Base-by-base conservation (phyloP, 2,797 vertebrate genomes). In the Triplophysa yarkandensis region DNA sequence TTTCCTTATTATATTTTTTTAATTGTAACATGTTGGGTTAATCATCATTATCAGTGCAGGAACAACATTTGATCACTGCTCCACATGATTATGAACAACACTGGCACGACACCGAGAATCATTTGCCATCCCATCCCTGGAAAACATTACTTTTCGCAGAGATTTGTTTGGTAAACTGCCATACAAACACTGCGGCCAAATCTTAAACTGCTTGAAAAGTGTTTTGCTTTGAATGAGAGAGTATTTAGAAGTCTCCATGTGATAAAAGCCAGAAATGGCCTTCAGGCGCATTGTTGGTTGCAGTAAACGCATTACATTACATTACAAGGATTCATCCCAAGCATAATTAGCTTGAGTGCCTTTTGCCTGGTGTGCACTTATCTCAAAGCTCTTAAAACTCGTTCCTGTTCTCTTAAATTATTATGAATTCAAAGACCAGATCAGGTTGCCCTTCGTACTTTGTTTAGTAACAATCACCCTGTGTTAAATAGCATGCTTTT, bases 271-370 rank as follows among this genome's bases (percentile, higher is more conserved):
- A 77, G 68, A 77, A 74, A 71, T 34, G 54, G 68, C 63, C 77
- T 79, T 28, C 30, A 54, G 71, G 74, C 62, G 43, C 52, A 74
- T 69, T 77, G 64, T 57, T 71, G 81, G 62, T 77, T 73, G 77
- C 80, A 76, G 54, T 69, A 75, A 79, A 77, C 46, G 68, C 68
- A 50, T 50, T 68, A 71, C 68, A 50, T 50, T 68, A 77, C 52
- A 61, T 46, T 52, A 52, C 28, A 58, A 62, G 60, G 70, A 41
- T 68, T 77, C 63, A 62, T 76, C 52, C 63, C 34, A 27, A 41
- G 82, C 78, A 75, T 75, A 85, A 83, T 88, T 81, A 84, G 83
- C 85, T 88, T 85, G 81, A 86, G 82, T 64, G 76, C 55, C 52
- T 63, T 75, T 75, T 58, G 55, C 43, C 52, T 75, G 21, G 72